Percentiles rank a stretch among this genome's conserved stretches.
Conservation (phyloP, 2,888 invertebrate genomes). For the Mesopsocus fuscifrons region DNA sequence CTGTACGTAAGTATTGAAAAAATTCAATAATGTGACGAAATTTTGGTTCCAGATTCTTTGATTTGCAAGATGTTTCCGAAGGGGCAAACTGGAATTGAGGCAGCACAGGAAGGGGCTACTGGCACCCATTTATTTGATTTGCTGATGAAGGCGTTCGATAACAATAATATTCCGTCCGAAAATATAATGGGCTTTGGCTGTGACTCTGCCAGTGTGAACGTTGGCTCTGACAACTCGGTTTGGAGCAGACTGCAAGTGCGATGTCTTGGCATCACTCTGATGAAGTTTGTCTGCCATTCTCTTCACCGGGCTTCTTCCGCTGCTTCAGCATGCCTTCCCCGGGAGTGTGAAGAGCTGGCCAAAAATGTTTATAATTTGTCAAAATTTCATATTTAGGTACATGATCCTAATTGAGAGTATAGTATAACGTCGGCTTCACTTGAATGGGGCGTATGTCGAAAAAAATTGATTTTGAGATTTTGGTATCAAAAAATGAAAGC, state of each 20-base stretch:
- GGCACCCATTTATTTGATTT: neutral
- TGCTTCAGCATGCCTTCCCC: conserved; percentile 11
- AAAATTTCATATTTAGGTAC: no score
- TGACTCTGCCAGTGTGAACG: conserved; percentile 9
- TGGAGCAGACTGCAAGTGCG: conserved; percentile 8
- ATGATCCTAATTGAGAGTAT: no score
- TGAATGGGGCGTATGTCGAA: no score
- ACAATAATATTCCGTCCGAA: neutral
- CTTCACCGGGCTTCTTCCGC: conserved; percentile 12
- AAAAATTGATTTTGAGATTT: no score
- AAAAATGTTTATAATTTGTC: conserved; percentile 11
- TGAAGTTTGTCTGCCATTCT: conserved; percentile 13
- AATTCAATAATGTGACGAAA: no score
- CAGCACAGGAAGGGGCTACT: conserved; percentile 1
- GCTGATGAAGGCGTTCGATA: neutral
- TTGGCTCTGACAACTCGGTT: conserved; percentile 11
- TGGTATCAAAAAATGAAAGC: no score
- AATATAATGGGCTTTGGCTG: conserved; percentile 11
- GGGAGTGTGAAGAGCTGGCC: conserved; percentile 12
- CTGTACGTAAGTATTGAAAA: no score
- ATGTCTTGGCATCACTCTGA: conserved; percentile 11
- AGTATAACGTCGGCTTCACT: no score
- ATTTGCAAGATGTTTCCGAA: neutral
- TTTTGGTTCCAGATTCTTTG: no score
- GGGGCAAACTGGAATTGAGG: neutral